phyloP scores from a whole-genome alignment of 2,113 vertebrate species.

The Oreochromis niloticus region DNA sequence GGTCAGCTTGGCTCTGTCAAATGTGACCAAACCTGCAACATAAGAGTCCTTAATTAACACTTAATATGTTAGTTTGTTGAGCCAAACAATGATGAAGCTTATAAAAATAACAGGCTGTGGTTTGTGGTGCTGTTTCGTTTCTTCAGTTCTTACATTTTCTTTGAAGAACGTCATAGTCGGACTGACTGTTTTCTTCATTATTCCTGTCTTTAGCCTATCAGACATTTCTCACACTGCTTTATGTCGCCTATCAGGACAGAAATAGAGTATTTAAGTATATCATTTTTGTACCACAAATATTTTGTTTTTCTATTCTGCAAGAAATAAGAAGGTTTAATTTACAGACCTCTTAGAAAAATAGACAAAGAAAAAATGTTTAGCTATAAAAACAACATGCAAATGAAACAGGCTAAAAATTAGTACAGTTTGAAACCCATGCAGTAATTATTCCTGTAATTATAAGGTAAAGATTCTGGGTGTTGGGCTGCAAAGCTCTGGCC shows the following conservation, averaged over 20 bases:
- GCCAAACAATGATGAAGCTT: neutral
- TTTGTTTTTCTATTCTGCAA: neutral
- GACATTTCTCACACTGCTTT: neutral
- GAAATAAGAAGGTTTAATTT: neutral
- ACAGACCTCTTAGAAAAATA: neutral
- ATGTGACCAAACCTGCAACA: neutral
- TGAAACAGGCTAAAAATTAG: neutral
- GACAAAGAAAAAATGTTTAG: neutral
- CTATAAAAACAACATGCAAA: neutral
- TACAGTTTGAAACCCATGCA: neutral
- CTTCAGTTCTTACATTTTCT: neutral
- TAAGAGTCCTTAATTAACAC: neutral
- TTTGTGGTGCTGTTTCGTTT: neutral
- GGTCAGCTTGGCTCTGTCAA: neutral
- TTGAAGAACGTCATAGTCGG: neutral
- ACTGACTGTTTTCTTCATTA: neutral
- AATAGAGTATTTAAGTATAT: neutral
- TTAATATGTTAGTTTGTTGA: neutral
- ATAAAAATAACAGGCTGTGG: neutral
- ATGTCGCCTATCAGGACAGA: neutral
- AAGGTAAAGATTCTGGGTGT: slow-evolving; percentile 47
- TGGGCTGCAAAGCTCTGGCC: slow-evolving; percentile 39
- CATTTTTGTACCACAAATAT: neutral
- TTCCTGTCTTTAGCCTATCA: neutral
- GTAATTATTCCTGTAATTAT: slow-evolving; percentile 26